Evolutionary conservation across 2,113 vertebrate genomes (phyloP), one percentile per base, ranked within the genome.

Genomic region (Saimiri boliviensis): DNA sequence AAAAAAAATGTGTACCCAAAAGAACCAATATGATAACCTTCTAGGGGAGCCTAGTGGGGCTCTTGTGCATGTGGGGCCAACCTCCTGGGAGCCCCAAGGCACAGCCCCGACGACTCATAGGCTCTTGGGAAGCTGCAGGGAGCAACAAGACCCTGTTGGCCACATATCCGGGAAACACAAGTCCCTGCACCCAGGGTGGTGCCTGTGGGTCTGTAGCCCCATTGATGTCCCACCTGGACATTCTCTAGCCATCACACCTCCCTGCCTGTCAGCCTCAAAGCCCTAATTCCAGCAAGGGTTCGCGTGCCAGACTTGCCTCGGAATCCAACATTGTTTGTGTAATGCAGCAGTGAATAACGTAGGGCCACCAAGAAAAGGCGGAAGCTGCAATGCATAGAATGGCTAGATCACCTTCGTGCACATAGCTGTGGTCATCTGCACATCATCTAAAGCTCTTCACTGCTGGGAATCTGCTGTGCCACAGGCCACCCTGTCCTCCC

Each of bases 351-450:
- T 32, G 52, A 30, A 49, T 56, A 35, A 42, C 0, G 1, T 11
- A 52, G 52, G 79, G 5, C 25, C 37, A 37, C 82, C 9, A 32
- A 71, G n/a, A 76, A 82, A 45, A 60, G 66, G 66, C 10, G 58
- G 37, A 23, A 77, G 47, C 25, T 35, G 9, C 13, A 70, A 45
- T 6, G 56, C n/a, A 66, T 3, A 40, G 56, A 20, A 13, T 32
- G 11, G 60, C 20, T 3, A 21, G 49, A 1, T 9, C 9, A 47
- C 11, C 12, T 17, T 49, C 0, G 0, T 23, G 12, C 6, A 4
- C 35, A 35, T 2, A 2, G 16, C 1, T n/a, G 0, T 68, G 20
- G 2, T 13, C 6, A 12, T 4, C 21, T 49, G 20, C 32, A 60
- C 42, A 4, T 30, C 14, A 7, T 60, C 6, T 17, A 20, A 77